phyloP scores from a whole-genome alignment of 2,888 invertebrate species.

The Xestoiulus laeticollis region DNA sequence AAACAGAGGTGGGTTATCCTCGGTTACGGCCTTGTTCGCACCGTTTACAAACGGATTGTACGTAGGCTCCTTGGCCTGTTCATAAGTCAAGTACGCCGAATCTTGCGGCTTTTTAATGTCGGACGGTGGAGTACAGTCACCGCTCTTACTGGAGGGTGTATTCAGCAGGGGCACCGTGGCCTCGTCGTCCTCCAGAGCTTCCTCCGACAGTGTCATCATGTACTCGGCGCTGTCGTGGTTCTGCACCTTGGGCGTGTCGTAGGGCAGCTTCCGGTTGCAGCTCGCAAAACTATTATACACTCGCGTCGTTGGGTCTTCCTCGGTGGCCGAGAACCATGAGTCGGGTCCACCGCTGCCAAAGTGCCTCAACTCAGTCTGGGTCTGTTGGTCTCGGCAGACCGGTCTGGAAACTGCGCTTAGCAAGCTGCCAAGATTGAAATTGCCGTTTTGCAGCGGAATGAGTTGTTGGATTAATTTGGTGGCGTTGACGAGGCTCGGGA shows the following conservation, averaged over 20 bases:
- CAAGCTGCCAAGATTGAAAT: background rate
- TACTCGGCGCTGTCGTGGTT: background rate
- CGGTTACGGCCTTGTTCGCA: background rate
- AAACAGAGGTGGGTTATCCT: constrained; percentile 2
- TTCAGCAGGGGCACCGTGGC: constrained; percentile 48
- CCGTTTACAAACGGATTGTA: constrained; percentile 22
- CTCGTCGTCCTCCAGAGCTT: constrained; percentile 49
- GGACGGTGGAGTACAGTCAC: constrained; percentile 14
- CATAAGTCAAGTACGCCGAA: background rate
- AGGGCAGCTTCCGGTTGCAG: constrained; percentile 7
- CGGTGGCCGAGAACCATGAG: background rate
- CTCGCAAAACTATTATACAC: background rate
- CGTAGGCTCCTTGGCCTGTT: background rate
- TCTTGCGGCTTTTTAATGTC: background rate
- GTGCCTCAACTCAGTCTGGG: constrained; percentile 44
- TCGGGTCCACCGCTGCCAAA: background rate
- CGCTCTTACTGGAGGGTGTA: constrained; percentile 27
- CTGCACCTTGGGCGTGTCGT: constrained; percentile 27
- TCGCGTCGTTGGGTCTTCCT: background rate
- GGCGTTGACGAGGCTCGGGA: background rate
- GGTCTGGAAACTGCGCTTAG: background rate
- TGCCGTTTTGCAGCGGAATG: constrained; percentile 22
- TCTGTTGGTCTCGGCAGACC: constrained; percentile 16
- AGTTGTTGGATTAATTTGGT: constrained; percentile 30
- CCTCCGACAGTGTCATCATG: constrained; percentile 28